A percentile compares a stretch with the other conserved stretches of the same genome.
phyloP scores from a whole-genome alignment of 1,140 invertebrate genomes.

The Tetramorium parvispinum region DNA sequence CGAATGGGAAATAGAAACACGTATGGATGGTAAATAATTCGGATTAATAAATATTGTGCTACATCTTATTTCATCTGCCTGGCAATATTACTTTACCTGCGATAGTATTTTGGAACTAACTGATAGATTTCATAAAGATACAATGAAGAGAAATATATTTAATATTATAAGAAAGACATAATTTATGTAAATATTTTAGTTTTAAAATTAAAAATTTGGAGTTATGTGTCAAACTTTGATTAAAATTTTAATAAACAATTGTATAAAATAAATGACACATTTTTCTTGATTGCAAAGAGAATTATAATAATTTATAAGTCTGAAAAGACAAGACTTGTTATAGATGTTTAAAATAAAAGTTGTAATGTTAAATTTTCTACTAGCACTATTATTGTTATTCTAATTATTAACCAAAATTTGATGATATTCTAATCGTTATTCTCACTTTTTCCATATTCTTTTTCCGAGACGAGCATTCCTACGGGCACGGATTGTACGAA shows the following conservation, averaged over 20 bases:
- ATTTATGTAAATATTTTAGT: not conserved
- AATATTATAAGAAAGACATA: not conserved
- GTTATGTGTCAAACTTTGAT: not conserved
- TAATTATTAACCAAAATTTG: not conserved
- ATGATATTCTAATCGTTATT: not conserved
- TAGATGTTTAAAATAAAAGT: not conserved
- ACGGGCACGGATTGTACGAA: constrained; percentile 11
- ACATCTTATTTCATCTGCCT: not conserved
- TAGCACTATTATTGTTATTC: not conserved
- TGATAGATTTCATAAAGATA: not conserved
- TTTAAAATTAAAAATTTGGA: not conserved
- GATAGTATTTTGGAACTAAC: not conserved
- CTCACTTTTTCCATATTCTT: not conserved
- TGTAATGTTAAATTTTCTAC: not conserved
- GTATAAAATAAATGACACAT: not conserved
- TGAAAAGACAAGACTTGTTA: not conserved
- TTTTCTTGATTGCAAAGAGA: not conserved
- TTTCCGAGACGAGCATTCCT: constrained; percentile 8
- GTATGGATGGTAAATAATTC: constrained; percentile 29
- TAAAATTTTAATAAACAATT: not conserved
- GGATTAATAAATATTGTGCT: constrained; percentile 16
- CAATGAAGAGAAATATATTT: not conserved
- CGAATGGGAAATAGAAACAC: constrained; percentile 21
- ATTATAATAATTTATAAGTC: not conserved
- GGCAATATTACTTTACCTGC: not conserved